A percentile compares a stretch with the other conserved stretches of the same genome.
Conservation (phyloP, 2,888 invertebrate genomes). For the Xestia rhomboidea region DNA sequence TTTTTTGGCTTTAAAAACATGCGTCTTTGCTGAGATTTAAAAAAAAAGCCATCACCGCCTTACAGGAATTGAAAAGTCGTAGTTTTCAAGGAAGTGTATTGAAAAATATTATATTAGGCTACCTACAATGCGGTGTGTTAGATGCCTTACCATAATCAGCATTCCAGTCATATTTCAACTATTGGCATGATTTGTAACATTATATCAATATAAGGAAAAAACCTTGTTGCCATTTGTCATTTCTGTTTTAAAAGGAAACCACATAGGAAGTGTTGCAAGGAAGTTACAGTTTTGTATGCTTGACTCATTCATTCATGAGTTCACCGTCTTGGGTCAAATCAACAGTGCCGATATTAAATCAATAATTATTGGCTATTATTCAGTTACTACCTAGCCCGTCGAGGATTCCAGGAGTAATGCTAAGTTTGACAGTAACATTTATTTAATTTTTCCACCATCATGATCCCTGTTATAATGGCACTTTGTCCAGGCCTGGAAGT, state of each 20-base stretch:
- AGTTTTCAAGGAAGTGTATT: neutral
- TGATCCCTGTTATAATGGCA: too few species aligned
- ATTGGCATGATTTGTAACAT: constrained; percentile 1
- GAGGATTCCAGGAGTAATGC: neutral
- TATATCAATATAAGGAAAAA: constrained; percentile 41
- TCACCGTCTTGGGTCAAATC: neutral
- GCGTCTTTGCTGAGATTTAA: too few species aligned
- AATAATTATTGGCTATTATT: neutral
- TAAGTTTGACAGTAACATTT: neutral
- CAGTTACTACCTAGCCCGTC: neutral
- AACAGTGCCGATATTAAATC: neutral
- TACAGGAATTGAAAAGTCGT: neutral
- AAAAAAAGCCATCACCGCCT: too few species aligned
- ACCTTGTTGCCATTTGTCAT: constrained; percentile 42
- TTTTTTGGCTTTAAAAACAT: too few species aligned
- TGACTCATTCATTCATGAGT: constrained; percentile 18
- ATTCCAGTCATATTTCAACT: constrained; percentile 17
- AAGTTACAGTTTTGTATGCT: constrained; percentile 19
- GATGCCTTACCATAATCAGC: neutral
- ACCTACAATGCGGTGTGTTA: neutral
- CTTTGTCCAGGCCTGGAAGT: too few species aligned
- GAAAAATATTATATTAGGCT: neutral
- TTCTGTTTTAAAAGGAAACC: constrained; percentile 24
- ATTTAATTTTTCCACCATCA: neutral
- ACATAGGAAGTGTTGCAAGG: constrained; percentile 40